phyloP scores from a whole-genome alignment of 1,140 invertebrate species.

The Nebria ingens region DNA sequence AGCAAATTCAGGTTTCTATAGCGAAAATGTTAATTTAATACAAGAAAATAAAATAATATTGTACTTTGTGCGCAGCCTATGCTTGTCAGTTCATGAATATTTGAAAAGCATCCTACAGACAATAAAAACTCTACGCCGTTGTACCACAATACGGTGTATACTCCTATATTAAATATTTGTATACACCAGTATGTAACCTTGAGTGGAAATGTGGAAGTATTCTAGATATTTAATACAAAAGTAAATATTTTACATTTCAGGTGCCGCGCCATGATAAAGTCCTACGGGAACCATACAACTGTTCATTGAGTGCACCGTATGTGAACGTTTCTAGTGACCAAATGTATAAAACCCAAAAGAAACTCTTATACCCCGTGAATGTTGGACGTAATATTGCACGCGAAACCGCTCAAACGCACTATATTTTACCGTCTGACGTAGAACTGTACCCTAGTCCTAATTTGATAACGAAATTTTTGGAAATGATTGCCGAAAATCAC shows the following conservation, averaged over 20 bases:
- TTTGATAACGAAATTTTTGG: slow-evolving; percentile 62
- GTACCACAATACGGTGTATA: not conserved
- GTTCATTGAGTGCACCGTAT: slow-evolving; percentile 56
- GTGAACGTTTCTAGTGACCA: slow-evolving; percentile 47
- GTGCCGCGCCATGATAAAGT: slow-evolving; percentile 53
- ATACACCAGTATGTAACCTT: too few species aligned
- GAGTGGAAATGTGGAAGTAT: not conserved
- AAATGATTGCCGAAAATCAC: slow-evolving; percentile 66
- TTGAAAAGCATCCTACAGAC: too few species aligned
- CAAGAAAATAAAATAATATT: too few species aligned
- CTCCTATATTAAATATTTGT: too few species aligned
- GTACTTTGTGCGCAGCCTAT: too few species aligned
- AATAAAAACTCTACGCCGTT: too few species aligned
- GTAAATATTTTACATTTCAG: slow-evolving; percentile 35
- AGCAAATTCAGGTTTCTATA: too few species aligned
- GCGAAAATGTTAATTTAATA: too few species aligned
- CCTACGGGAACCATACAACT: slow-evolving; percentile 54
- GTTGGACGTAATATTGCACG: slow-evolving; percentile 77
- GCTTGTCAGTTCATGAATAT: too few species aligned
- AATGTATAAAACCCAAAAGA: slow-evolving; percentile 70
- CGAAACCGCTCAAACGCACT: slow-evolving; percentile 70
- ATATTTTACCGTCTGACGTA: slow-evolving; percentile 76
- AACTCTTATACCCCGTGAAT: slow-evolving; percentile 77
- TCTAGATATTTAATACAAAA: not conserved
- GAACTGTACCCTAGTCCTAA: slow-evolving; percentile 79